Conservation (phyloP, 1,140 invertebrate species). For the Bombus vancouverensis region DNA sequence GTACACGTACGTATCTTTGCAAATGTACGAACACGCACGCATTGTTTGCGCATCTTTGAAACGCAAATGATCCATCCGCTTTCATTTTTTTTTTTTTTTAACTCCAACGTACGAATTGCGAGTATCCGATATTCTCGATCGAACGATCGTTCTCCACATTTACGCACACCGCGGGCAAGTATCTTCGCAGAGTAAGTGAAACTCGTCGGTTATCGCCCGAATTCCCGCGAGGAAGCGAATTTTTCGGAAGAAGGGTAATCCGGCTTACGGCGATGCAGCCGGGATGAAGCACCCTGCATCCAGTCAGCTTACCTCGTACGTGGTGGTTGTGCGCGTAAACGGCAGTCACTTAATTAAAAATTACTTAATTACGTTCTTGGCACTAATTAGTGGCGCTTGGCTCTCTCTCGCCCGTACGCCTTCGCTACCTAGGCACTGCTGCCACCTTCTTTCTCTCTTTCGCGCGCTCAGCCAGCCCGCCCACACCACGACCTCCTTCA, state of each 20-base stretch:
- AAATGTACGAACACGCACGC: not conserved
- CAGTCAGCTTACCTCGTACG: conserved; percentile 66
- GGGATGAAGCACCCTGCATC: conserved; percentile 71
- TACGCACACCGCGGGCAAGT: too few relatives aligned
- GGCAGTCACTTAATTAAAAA: conserved; percentile 85
- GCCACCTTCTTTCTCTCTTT: conserved; percentile 65
- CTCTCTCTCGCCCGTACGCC: conserved; percentile 70
- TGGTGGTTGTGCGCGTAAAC: conserved; percentile 78
- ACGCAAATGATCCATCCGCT: not conserved
- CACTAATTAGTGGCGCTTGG: conserved; percentile 84
- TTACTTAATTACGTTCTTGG: conserved; percentile 87
- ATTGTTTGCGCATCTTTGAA: not conserved
- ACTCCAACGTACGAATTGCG: conserved; percentile 25
- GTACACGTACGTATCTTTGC: not conserved
- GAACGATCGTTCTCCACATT: not conserved
- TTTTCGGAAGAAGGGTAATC: conserved; percentile 68
- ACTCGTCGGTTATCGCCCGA: not conserved
- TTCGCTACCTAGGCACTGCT: conserved; percentile 68
- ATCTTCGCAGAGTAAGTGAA: not conserved
- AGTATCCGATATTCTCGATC: not conserved
- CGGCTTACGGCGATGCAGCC: conserved; percentile 62
- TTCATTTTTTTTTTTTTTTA: not conserved
- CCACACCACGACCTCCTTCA: conserved; percentile 61
- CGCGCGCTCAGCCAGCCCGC: conserved; percentile 46
- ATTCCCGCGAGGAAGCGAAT: conserved; percentile 49